phyloP scores from a whole-genome alignment of 1,140 invertebrate genomes.

The Littorina saxatilis region DNA sequence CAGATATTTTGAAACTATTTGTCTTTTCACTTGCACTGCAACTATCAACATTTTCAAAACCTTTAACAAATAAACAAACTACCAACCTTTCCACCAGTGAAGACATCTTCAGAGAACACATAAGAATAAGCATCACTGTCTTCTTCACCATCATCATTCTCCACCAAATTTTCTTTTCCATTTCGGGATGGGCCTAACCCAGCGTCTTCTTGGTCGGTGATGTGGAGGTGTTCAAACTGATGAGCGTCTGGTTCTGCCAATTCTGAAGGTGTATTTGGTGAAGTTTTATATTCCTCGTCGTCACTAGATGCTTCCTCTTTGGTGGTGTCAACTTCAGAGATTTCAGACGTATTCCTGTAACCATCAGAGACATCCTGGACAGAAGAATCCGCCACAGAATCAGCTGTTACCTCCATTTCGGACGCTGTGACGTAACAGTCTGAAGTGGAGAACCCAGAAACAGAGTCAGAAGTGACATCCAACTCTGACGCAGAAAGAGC shows the following conservation, averaged over 20 bases:
- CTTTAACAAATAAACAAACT: too few relatives aligned
- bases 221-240: too few relatives aligned
- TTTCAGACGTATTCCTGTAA: background rate
- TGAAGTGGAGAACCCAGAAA: background rate
- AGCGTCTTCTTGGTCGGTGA: too few relatives aligned
- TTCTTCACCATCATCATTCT: conserved; percentile 11
- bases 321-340: background rate
- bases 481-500: background rate
- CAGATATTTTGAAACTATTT: too few relatives aligned
- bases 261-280: background rate
- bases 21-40: too few relatives aligned
- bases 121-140: conserved; percentile 45
- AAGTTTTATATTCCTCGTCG: background rate
- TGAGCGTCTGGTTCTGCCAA: too few relatives aligned
- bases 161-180: too few relatives aligned
- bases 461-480: background rate
- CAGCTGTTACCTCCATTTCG: background rate
- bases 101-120: conserved; percentile 53
- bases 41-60: too few relatives aligned
- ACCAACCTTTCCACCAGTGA: conserved; percentile 71
- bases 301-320: background rate
- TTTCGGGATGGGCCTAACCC: too few relatives aligned
- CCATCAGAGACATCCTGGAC: background rate
- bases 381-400: background rate
- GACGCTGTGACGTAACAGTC: background rate